A percentile compares a stretch with the other conserved stretches of the same genome.
Evolutionary conservation across 2,888 invertebrate genomes (phyloP).

Genomic region (Lepidochrysops patricia): DNA sequence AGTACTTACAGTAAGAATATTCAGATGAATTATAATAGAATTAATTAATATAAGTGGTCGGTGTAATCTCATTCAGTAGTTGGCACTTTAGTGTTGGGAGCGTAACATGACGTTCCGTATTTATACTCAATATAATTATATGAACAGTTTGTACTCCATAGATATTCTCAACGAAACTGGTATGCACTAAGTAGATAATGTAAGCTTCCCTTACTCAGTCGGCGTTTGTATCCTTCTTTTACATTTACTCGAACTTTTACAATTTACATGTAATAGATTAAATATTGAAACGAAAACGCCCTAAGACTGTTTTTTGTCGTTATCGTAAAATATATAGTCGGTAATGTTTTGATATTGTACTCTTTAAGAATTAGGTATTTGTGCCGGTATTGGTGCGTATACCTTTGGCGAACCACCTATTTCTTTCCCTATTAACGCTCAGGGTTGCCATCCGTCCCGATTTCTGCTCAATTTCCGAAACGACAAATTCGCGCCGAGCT

Average conservation of each 20-base stretch:
- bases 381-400: conserved; percentile 22
- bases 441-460: conserved; percentile 15
- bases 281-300: conserved; percentile 46
- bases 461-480: conserved; percentile 6
- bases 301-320: conserved; percentile 70
- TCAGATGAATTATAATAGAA: conserved; percentile 31
- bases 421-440: conserved; percentile 1
- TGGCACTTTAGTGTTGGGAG: conserved; percentile 25
- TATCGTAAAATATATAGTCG: conserved; percentile 63
- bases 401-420: conserved; percentile 23
- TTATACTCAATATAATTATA: conserved; percentile 18
- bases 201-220: neutral
- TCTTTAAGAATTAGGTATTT: conserved; percentile 55
- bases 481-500: neutral
- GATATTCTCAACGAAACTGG: neutral
- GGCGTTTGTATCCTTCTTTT: conserved; percentile 43
- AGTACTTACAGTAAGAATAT: conserved; percentile 40
- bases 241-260: conserved; percentile 44
- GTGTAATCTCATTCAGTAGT: conserved; percentile 28
- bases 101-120: conserved; percentile 27
- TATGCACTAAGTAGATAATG: neutral
- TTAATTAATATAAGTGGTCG: conserved; percentile 26
- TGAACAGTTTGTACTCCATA: conserved; percentile 15
- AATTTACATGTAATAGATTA: conserved; percentile 64
- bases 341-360: conserved; percentile 65